Base-by-base conservation (phyloP, 2,113 vertebrate genomes). In the Protobothrops flavoviridis region DNA sequence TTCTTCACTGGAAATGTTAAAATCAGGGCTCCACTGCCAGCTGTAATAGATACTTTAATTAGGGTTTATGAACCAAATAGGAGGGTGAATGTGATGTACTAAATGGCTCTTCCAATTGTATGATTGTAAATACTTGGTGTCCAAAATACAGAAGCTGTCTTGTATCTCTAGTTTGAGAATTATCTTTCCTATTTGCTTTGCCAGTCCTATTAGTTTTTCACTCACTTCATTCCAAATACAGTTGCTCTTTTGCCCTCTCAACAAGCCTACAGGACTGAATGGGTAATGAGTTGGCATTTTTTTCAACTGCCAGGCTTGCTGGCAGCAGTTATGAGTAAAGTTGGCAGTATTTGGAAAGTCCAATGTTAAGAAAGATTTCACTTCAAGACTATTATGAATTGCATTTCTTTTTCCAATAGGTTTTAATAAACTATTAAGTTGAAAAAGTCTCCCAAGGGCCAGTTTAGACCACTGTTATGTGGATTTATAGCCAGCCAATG, bases 251-350 rank as follows among this genome's bases (percentile, higher is more conserved):
- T 6, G 2, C 86, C 13, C 29, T 59, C 1, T 0, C 0, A 91
- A 1, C 24, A 87, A 45, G 26, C 0, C 29, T 2, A 39, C 11
- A 23, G 88, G 21, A 57, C 12, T 90, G 0, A 0, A 0, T 5
- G 53, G 3, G 59, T 33, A 89, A 57, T 88, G 52, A 33, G 55
- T 8, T 39, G 55, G 13, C n/a, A 56, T 90, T 90, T 59, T 90
- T 12, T 8, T 12, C 24, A 57, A 90, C 3, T 45, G 39, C 11
- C 64, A 48, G 39, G 12, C 39, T 7, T 17, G 39, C 50, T 61
- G 56, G 56, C 39, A 45, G 21, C 39, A 90, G 13, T 48, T 57
- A 43, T 59, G 23, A 12, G 4, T 88, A 56, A 55, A 88, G 12
- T 59, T 45, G 10, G 57, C 23, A 57, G 59, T 24, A 61, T 61